Percentiles rank a stretch among this genome's conserved stretches.
phyloP scores from a whole-genome alignment of 2,888 invertebrate genomes.

The Conus canariensis region DNA sequence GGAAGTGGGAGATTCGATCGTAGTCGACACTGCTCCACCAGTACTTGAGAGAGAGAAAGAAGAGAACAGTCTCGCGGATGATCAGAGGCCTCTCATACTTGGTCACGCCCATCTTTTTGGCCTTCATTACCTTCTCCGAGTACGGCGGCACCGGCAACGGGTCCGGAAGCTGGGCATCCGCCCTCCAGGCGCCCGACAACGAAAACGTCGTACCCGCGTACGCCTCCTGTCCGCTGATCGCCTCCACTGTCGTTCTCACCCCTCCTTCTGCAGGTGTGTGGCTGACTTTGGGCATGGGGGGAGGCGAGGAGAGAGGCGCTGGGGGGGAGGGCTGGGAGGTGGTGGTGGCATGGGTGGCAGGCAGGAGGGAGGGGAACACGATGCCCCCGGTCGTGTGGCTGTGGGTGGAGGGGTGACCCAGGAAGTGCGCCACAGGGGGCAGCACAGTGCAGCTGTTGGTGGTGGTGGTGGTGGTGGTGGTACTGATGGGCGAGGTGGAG shows the following conservation, averaged over 20 bases:
- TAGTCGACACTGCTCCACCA: slow-evolving; percentile 55
- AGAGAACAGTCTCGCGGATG: slow-evolving; percentile 54
- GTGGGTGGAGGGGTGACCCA: slow-evolving; percentile 47
- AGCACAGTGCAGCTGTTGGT: slow-evolving; percentile 46
- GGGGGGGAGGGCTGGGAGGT: background rate
- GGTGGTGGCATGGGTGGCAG: slow-evolving; percentile 1
- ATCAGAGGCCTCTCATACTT: slow-evolving; percentile 52
- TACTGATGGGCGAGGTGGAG: slow-evolving; percentile 27
- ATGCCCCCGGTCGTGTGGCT: slow-evolving; percentile 38
- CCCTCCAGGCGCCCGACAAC: slow-evolving; percentile 40
- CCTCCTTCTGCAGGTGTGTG: background rate
- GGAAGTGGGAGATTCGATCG: slow-evolving; percentile 53
- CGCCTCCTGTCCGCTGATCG: slow-evolving; percentile 12
- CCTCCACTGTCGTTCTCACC: slow-evolving; percentile 1
- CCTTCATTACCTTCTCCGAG: slow-evolving; percentile 52
- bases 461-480: slow-evolving; percentile 41
- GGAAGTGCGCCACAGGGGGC: slow-evolving; percentile 53
- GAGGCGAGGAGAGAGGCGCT: background rate
- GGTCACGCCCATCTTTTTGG: slow-evolving; percentile 49
- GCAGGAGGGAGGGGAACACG: slow-evolving; percentile 34
- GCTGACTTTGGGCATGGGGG: background rate
- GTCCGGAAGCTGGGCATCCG: slow-evolving; percentile 51
- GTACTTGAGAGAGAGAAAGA: slow-evolving; percentile 53
- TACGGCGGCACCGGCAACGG: slow-evolving; percentile 54
- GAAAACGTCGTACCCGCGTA: background rate